Percentiles rank a stretch among this genome's conserved stretches.
Evolutionary conservation across 2,888 invertebrate genomes (phyloP).

Genomic region (Temnothorax rugatulus): DNA sequence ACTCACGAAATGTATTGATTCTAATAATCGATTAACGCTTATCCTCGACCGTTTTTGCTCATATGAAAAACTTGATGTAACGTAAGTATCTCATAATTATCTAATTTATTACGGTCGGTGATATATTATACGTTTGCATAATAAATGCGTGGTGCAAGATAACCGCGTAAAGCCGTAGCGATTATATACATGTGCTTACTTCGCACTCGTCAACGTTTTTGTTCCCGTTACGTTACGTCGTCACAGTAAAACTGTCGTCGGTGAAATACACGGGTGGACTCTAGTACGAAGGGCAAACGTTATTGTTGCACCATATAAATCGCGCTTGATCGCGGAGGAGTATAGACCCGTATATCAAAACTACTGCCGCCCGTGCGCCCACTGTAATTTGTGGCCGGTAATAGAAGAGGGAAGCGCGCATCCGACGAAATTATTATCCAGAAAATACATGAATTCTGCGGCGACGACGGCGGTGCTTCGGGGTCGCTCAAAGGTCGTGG

Average conservation of each 20-base stretch:
- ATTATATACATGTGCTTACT: constrained; percentile 52
- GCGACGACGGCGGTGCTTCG: constrained; percentile 44
- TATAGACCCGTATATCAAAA: constrained; percentile 77
- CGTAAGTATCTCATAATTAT: too few relatives aligned
- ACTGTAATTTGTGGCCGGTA: constrained; percentile 75
- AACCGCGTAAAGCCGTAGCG: constrained; percentile 67
- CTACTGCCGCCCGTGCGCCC: constrained; percentile 65
- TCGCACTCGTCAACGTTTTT: constrained; percentile 57
- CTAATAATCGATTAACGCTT: background rate
- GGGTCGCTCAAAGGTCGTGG: constrained; percentile 49
- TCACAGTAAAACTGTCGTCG: constrained; percentile 75
- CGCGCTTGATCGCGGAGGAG: constrained; percentile 77
- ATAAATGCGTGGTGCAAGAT: constrained; percentile 57
- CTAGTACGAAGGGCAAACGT: constrained; percentile 72
- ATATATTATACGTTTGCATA: constrained; percentile 38
- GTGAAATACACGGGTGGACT: constrained; percentile 72
- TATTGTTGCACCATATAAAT: constrained; percentile 77
- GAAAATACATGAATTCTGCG: constrained; percentile 70
- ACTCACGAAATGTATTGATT: background rate
- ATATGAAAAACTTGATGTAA: background rate
- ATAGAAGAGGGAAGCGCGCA: constrained; percentile 71
- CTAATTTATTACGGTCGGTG: constrained; percentile 19
- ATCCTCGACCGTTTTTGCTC: background rate
- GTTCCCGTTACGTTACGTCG: constrained; percentile 68
- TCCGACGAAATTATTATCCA: constrained; percentile 76